phyloP scores from a whole-genome alignment of 2,113 vertebrate genomes.

The Mixornis gularis region DNA sequence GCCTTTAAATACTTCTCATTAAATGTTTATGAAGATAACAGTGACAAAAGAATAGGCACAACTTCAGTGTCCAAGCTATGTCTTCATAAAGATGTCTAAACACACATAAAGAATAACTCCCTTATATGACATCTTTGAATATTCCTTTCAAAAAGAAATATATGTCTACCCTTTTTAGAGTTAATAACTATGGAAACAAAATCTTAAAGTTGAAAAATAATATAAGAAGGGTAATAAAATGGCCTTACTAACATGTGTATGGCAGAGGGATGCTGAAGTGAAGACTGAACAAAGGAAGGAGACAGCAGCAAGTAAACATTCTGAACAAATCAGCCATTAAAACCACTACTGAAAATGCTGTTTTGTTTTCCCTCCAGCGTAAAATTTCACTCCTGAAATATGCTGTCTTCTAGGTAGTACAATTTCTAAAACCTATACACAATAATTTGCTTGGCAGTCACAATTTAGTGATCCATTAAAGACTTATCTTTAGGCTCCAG shows the following conservation, averaged over 20 bases:
- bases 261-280: background rate
- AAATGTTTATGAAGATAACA: background rate
- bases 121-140: background rate
- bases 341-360: background rate
- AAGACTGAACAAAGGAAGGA: background rate
- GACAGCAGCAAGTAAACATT: background rate
- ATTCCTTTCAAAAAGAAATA: background rate
- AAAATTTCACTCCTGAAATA: slow-evolving; percentile 13
- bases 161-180: background rate
- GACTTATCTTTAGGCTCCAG: slow-evolving; percentile 33
- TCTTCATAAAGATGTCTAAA: background rate
- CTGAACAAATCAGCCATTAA: background rate
- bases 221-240: background rate
- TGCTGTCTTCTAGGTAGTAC: background rate
- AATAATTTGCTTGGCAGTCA: slow-evolving; percentile 28
- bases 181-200: background rate
- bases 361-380: background rate
- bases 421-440: background rate
- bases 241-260: background rate
- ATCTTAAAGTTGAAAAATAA: background rate
- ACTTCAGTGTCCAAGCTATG: background rate
- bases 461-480: slow-evolving; percentile 45
- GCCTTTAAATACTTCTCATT: background rate
- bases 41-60: background rate
- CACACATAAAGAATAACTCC: background rate